Percentiles rank a stretch among this genome's conserved stretches.
phyloP scores from a whole-genome alignment of 2,113 vertebrate species.

The Aegithalos caudatus region DNA sequence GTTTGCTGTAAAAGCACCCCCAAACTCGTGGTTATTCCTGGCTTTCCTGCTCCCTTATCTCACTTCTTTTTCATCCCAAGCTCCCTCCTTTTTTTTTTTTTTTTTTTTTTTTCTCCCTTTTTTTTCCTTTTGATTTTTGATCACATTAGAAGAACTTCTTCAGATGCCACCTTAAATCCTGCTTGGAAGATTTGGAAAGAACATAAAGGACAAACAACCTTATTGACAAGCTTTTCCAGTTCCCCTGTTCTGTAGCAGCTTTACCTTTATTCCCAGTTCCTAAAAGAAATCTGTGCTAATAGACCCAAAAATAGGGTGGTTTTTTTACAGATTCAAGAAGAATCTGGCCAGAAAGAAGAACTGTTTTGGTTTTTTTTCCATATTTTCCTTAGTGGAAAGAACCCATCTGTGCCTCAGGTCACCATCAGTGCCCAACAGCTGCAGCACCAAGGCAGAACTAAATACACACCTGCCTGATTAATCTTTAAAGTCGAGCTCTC shows the following conservation, averaged over 20 bases:
- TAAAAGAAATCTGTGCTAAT: not conserved
- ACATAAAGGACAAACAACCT: not conserved
- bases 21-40: fast-evolving
- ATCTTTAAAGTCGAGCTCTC: not conserved
- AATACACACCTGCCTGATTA: not conserved
- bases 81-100: not conserved
- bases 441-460: not conserved
- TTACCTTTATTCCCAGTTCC: not conserved
- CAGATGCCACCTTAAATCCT: not conserved
- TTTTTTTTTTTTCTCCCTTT: not conserved
- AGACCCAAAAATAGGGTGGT: not conserved
- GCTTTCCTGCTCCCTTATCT: not conserved
- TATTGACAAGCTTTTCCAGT: not conserved
- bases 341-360: not conserved
- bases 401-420: not conserved
- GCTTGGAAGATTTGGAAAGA: not conserved
- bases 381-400: not conserved
- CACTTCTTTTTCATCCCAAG: not conserved
- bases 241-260: not conserved
- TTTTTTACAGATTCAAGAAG: not conserved
- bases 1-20: not conserved
- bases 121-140: not conserved
- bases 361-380: fast-evolving
- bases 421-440: not conserved
- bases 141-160: not conserved